Base-by-base conservation (phyloP, 2,888 invertebrate species). In the Leistus spinibarbis region DNA sequence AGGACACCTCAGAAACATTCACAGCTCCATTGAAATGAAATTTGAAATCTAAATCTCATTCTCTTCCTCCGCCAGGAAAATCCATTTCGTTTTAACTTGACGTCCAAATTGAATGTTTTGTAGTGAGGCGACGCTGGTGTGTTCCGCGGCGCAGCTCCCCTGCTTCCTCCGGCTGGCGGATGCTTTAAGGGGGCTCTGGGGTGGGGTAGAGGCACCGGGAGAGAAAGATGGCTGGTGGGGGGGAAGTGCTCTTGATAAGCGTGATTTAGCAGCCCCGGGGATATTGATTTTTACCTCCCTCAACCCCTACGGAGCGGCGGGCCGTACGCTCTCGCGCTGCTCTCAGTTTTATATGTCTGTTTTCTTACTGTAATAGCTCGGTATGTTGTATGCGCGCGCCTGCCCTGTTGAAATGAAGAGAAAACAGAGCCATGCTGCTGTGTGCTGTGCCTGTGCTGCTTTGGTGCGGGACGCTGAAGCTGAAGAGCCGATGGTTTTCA, bases 191-290 rank as follows among this genome's bases (percentile, higher is more conserved):
- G 53, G 76, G 72, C 66, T 70, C 27, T 71, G 76, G 76, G 78
- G 78, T 86, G 81, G 79, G 86, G 79, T 63, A 57, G 79, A 85
- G 85, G 83, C 56, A 67, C 74, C 67, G 76, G 77, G 77, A 57
- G 79, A 77, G 79, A 57, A 19, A 19, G 57, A 60, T 16, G 60
- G 19, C 20, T 20, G 60, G 81, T 79, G 78, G 76, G 78, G 78
- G 81, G 82, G 85, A 86, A 86, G 85, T 86, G 85, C 86, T 87
- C 86, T 87, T 87, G 87, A 87, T 86, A 86, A 87, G 87, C 90
- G 91, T 91, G 91, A 91, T 91, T 91, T 91, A 91, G 91, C 90
- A 90, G 91, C 91, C 90, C 90, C 90, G 90, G 87, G 90, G 90
- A 91, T 86, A 86, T 86, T 86, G 86, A 86, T 86, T 86, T 87